Evolutionary conservation across 1,140 invertebrate species (phyloP).

Genomic region (Nasonia giraulti): DNA sequence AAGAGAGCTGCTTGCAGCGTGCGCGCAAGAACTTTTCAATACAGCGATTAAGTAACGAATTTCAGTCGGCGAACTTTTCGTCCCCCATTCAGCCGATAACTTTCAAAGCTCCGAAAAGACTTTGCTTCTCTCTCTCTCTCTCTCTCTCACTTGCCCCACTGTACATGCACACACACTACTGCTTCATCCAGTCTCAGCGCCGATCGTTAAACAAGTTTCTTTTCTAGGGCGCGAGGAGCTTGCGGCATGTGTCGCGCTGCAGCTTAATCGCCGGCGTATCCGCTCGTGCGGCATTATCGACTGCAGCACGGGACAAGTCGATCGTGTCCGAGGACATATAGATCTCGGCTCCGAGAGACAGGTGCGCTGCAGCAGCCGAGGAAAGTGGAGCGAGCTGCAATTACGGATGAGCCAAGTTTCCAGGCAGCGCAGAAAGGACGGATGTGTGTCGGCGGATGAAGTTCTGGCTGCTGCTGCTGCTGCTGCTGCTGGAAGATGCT

Average conservation of each 20-base stretch:
- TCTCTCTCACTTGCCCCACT: not conserved
- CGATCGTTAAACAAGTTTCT: slow-evolving; percentile 24
- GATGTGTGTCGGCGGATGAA: slow-evolving; percentile 32
- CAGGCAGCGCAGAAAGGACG: not conserved
- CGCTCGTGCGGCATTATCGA: slow-evolving; percentile 12
- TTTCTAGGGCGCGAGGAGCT: slow-evolving; percentile 21
- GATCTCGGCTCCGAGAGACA: not conserved
- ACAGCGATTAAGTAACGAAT: slow-evolving; percentile 43
- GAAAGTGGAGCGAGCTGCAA: slow-evolving; percentile 15
- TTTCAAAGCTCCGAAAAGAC: not conserved
- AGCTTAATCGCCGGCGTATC: not conserved
- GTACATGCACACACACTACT: too few species aligned
- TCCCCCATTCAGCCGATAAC: not conserved
- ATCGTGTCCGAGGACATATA: not conserved
- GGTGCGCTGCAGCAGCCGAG: not conserved
- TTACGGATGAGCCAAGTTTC: slow-evolving; percentile 33
- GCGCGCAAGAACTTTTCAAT: slow-evolving; percentile 13
- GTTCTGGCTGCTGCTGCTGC: not conserved
- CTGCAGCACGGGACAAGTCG: not conserved
- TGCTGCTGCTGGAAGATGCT: not conserved
- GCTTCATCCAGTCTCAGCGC: not conserved
- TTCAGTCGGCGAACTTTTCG: slow-evolving; percentile 22
- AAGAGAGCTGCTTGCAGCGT: too few species aligned
- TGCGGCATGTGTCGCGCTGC: not conserved
- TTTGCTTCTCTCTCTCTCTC: not conserved